Evolutionary conservation across 64 coral and sea anemone species (phyloP).

Genomic region (Anthopleura sola): DNA sequence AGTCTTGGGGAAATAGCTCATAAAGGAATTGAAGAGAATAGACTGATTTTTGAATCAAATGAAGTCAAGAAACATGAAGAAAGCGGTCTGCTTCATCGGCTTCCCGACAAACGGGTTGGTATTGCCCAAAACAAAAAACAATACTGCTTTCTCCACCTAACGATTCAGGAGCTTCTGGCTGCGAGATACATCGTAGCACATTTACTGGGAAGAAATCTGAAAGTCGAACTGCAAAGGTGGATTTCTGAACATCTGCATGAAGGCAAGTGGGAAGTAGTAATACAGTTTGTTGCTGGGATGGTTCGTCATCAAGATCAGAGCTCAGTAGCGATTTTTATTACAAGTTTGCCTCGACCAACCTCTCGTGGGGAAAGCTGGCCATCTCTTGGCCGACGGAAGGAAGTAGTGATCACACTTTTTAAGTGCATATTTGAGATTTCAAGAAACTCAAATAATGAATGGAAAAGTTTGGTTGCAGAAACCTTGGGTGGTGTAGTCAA

Average conservation of each 20-base stretch:
- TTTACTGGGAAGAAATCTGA: background rate
- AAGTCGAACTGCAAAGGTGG: background rate
- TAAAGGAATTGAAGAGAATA: slow-evolving; percentile 21
- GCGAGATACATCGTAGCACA: background rate
- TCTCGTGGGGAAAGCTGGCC: background rate
- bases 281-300: slow-evolving; percentile 8
- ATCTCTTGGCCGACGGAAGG: background rate
- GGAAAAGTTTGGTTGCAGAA: too few species aligned
- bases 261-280: background rate
- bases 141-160: slow-evolving; percentile 10
- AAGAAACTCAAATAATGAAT: too few species aligned
- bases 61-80: slow-evolving; percentile 15
- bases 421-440: too few species aligned
- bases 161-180: background rate
- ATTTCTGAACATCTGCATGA: background rate
- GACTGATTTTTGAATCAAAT: slow-evolving; percentile 39
- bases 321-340: background rate
- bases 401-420: too few species aligned
- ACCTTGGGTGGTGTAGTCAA: too few species aligned
- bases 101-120: too few species aligned
- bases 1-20: background rate
- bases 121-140: too few species aligned
- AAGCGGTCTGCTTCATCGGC: slow-evolving; percentile 14
- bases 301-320: background rate
- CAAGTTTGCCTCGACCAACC: background rate